phyloP scores from a whole-genome alignment of 2,797 vertebrate genomes.

The Argya squamiceps region DNA sequence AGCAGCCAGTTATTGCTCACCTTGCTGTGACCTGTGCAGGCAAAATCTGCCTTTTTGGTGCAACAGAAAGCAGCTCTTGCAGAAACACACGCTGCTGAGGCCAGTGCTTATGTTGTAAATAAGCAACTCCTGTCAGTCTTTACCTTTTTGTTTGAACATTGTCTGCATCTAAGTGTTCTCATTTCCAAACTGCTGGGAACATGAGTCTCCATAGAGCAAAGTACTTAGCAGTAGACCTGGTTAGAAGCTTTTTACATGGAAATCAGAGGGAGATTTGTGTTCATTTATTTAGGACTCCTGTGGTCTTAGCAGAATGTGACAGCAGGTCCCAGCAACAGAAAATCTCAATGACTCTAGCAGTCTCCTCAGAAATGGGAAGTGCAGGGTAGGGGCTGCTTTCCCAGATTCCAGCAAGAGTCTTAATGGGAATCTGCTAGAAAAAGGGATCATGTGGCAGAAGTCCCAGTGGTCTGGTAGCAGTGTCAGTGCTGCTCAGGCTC shows the following conservation, averaged over 20 bases:
- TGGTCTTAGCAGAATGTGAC: not conserved
- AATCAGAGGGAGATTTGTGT: not conserved
- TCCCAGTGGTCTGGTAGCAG: not conserved
- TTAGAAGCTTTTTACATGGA: not conserved
- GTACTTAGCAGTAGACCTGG: not conserved
- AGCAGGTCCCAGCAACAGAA: not conserved
- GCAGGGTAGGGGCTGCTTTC: not conserved
- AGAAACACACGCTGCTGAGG: not conserved
- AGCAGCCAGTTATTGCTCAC: not conserved
- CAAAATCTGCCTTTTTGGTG: not conserved
- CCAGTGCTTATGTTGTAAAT: not conserved
- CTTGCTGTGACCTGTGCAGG: not conserved
- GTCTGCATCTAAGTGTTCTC: not conserved
- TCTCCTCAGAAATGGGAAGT: not conserved
- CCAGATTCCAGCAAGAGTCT: not conserved
- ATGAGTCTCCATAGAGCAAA: not conserved
- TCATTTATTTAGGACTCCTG: not conserved
- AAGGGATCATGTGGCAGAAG: not conserved
- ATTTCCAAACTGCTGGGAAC: not conserved
- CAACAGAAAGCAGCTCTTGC: not conserved
- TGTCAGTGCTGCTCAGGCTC: not conserved
- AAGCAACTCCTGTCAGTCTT: not conserved
- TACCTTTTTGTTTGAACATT: not conserved
- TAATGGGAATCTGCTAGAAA: not conserved
- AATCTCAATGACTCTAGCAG: not conserved